A percentile compares a stretch with the other conserved stretches of the same genome.
These are phyloP conservation scores for Hypocryptadius cinnamomeus DNA, from an alignment of 2,113 vertebrate genomes.

Conservation along the genomic window DNA sequence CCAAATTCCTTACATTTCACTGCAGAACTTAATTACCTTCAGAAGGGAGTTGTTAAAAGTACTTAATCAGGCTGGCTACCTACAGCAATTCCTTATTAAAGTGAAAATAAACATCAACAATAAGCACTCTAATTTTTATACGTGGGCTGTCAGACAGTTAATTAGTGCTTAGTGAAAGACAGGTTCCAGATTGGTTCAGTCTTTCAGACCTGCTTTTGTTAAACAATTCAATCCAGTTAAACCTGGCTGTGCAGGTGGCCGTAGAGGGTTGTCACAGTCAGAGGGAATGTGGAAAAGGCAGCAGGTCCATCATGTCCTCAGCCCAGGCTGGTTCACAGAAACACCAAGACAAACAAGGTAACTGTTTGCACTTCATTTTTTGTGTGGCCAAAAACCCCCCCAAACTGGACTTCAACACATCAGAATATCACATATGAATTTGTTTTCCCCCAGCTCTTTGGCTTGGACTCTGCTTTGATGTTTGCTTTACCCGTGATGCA, in stretches of 20 bases:
- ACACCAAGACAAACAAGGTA: not conserved
- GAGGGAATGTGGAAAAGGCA: not conserved
- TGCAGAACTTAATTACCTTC: not conserved
- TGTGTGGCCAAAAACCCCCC: not conserved
- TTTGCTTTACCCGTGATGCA: not conserved
- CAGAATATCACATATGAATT: not conserved
- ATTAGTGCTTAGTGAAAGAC: conserved; percentile 12
- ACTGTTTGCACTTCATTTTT: not conserved
- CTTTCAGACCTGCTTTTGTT: not conserved
- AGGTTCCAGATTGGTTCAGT: not conserved
- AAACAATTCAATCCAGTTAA: not conserved
- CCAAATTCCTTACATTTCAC: not conserved
- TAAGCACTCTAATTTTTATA: not conserved
- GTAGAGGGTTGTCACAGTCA: not conserved
- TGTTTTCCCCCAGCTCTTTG: not conserved
- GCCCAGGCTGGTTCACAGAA: not conserved
- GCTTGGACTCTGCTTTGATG: not conserved
- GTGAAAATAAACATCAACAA: conserved; percentile 14
- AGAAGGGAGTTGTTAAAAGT: not conserved
- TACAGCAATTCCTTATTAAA: not conserved
- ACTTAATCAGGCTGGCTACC: conserved; percentile 11
- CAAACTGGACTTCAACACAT: not conserved
- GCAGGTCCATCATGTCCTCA: not conserved
- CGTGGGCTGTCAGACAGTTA: conserved; percentile 12
- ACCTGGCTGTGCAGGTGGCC: not conserved